Base-by-base conservation (phyloP, 2,113 vertebrate genomes). In the Thamnophis sirtalis region DNA sequence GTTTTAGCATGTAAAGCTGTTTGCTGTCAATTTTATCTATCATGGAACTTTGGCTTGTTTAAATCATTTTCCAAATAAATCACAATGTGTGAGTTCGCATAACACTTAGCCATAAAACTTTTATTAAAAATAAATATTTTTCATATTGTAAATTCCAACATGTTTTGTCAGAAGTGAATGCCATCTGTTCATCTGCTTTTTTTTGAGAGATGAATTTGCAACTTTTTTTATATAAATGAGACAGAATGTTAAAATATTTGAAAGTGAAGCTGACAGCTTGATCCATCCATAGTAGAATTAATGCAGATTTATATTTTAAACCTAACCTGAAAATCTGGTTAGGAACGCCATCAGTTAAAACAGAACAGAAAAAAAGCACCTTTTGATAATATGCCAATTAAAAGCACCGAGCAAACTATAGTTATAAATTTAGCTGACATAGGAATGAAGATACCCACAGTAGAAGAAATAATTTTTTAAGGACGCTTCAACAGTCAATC, bases 391-490 rank as follows among this genome's bases (percentile, higher is more conserved):
- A 48, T 85, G 94, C 93, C 94, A 94, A 3, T 94, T 95, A 96
- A 94, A 95, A 84, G 9, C 90, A 33, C 4, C 6, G 0, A 60
- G 26, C 86, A 93, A 96, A 94, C n/a, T 92, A 49, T 60, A 87
- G 56, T 28, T 0, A 0, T 93, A 93, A 95, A 90, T 95, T 96
- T 96, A 91, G 43, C 56, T 95, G 89, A 68, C 93, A 88, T 0
- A 89, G 80, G 1, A 1, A 33, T 22, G 85, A 92, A 91, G 93
- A 55, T 54, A 93, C 60, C 84, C 60, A 38, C 6, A 58, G 68
- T 89, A 92, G 11, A 94, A 60, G 86, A 94, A 95, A 92, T 89
- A 95, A 96, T 92, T 95, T n/a, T n/a, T n/a, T n/a, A n/a, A n/a
- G n/a, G n/a, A n/a, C n/a, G n/a, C 91, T 93, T 91, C 95, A 95